These are phyloP conservation scores for Agrochola lychnidis DNA, from an alignment of 2,888 invertebrate species.

Conservation along the genomic window DNA sequence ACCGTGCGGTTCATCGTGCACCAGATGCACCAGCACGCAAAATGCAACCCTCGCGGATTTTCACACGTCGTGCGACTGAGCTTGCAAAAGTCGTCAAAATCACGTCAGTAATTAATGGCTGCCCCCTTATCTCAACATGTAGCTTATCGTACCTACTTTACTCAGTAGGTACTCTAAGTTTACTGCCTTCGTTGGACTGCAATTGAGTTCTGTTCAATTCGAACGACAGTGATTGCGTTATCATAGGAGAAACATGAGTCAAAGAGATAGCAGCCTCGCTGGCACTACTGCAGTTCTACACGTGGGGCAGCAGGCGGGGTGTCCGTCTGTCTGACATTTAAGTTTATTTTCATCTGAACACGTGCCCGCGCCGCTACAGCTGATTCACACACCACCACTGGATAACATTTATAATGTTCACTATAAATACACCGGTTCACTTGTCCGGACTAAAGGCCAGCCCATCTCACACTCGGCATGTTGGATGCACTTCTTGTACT, in stretches of 20 bases:
- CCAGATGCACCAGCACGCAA: too few species aligned
- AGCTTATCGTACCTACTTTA: background rate
- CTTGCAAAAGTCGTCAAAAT: too few species aligned
- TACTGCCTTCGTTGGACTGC: background rate
- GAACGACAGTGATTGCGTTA: background rate
- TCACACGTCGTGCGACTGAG: too few species aligned
- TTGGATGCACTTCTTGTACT: background rate
- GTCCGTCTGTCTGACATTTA: constrained; percentile 58
- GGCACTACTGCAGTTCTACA: constrained; percentile 13
- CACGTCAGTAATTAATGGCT: too few species aligned
- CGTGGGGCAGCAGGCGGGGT: constrained; percentile 3
- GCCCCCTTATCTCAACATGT: background rate
- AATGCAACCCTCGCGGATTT: too few species aligned
- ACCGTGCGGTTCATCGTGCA: too few species aligned
- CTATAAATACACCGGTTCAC: constrained; percentile 41
- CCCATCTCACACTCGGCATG: background rate
- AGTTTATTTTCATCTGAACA: constrained; percentile 58
- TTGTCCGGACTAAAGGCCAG: constrained; percentile 5
- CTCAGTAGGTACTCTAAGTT: background rate
- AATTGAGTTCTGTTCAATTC: background rate
- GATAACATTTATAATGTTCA: constrained; percentile 43
- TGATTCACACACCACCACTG: constrained; percentile 48
- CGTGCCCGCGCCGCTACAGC: constrained; percentile 38
- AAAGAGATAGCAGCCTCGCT: background rate
- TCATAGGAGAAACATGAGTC: background rate